These are phyloP conservation scores for Ips typographus DNA, from an alignment of 1,140 invertebrate genomes.

Conservation along the genomic window DNA sequence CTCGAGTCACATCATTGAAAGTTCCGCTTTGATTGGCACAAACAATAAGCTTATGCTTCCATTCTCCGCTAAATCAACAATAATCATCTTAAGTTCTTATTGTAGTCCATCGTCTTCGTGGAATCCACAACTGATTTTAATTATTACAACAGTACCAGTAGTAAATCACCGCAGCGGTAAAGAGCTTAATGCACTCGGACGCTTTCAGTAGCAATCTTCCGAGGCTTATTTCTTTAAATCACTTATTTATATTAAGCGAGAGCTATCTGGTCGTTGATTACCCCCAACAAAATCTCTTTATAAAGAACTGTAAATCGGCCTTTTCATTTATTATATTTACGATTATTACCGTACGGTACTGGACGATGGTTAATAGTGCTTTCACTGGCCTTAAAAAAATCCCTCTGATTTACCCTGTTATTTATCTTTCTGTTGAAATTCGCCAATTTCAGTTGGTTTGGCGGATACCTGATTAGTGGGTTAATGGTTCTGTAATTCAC, in stretches of 20 bases:
- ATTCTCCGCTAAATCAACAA: not conserved
- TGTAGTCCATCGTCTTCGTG: too few relatives aligned
- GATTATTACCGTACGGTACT: not conserved
- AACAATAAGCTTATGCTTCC: too few relatives aligned
- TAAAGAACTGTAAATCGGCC: slow-evolving; percentile 1
- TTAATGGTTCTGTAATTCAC: too few relatives aligned
- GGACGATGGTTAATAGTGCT: not conserved
- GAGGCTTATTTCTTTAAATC: not conserved
- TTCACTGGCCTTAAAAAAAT: not conserved
- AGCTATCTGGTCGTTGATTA: not conserved
- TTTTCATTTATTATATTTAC: not conserved
- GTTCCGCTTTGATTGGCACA: too few relatives aligned
- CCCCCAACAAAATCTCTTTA: not conserved
- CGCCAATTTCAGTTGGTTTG: too few relatives aligned
- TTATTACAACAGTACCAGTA: not conserved
- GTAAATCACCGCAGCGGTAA: not conserved
- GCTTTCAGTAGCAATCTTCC: not conserved
- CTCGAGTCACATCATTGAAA: too few relatives aligned
- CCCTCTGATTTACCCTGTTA: not conserved
- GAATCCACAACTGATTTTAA: not conserved
- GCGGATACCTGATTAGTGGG: too few relatives aligned
- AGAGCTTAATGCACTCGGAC: too few relatives aligned
- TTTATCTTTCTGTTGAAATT: too few relatives aligned
- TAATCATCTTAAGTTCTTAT: not conserved
- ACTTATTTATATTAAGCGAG: not conserved